Base-by-base conservation (phyloP, 1,140 invertebrate species). In the Calosoma granatense region DNA sequence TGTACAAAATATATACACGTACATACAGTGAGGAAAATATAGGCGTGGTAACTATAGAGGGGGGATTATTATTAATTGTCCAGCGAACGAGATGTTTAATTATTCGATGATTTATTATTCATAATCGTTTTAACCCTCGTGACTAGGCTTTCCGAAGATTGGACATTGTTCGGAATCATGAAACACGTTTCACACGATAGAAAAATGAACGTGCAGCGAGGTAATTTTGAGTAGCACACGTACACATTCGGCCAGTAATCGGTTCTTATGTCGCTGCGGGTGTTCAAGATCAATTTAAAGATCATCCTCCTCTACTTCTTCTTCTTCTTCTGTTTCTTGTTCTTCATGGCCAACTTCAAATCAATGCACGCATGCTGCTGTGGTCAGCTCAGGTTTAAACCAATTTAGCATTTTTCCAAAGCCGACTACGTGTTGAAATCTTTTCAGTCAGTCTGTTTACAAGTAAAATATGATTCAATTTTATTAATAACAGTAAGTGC, bases 211-310 rank as follows among this genome's bases (percentile, higher is more conserved):
- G 26, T 36, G 26, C 6, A n/a, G 6, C 6, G 26, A 9, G n/a
- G 26, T 36, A 36, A 36, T 36, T 36, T 36, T 36, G 26, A 9
- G 26, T 36, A n/a, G 26, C n/a, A n/a, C n/a, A n/a, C n/a, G 26
- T 36, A 36, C 6, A 36, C 26, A 36, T 36, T 36, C n/a, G 26
- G 15, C 41, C 41, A 47, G 41, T 17, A 47, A 47, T 47, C 41
- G 41, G 4, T 47, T 47, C 15, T 47, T 47, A 4, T 4, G 17
- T 47, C 41, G 41, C 41, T 47, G 41, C 41, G 41, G 41, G 41
- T 47, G 41, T 47, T 47, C 41, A 47, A 47, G 41, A 47, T 47
- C 41, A 47, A 47, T 47, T 47, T 47, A 47, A 47, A 47, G 41
- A 47, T 47, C 41, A 47, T 47, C 17, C 15, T 17, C 14, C 26